Conservation (phyloP, 2,797 vertebrate genomes). For the Gambelia wislizenii region DNA sequence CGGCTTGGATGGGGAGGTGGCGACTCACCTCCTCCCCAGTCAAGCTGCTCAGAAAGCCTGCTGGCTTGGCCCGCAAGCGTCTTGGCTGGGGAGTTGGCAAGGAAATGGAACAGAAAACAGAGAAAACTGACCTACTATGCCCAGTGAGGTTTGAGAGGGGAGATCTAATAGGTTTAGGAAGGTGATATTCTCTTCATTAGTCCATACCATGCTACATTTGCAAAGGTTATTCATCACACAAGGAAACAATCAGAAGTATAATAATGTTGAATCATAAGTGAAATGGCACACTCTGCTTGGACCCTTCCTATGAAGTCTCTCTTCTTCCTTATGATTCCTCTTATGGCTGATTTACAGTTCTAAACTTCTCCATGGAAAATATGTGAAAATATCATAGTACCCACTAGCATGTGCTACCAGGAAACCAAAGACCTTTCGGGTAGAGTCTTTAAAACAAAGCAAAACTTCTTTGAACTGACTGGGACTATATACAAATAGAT, state of each 20-base stretch:
- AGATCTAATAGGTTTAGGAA: background rate
- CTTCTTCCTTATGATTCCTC: background rate
- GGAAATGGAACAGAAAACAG: background rate
- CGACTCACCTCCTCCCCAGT: too few species aligned
- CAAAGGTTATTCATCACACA: background rate
- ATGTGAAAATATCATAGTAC: background rate
- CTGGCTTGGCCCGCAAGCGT: too few species aligned
- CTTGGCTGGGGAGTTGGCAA: background rate
- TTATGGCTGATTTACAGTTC: background rate
- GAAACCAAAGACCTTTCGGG: background rate
- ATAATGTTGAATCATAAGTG: background rate
- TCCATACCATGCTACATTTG: background rate
- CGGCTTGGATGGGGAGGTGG: too few species aligned
- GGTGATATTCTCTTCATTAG: background rate
- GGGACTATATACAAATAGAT: background rate
- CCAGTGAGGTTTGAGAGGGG: background rate
- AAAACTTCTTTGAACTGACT: background rate
- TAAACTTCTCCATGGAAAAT: background rate
- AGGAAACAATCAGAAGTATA: background rate
- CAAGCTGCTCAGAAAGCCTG: too few species aligned
- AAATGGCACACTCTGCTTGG: background rate
- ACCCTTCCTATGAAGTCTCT: background rate
- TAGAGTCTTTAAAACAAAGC: background rate
- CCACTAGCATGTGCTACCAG: background rate
- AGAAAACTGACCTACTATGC: background rate